phyloP scores from a whole-genome alignment of 2,797 vertebrate genomes.

The Anolis apletophallus region DNA sequence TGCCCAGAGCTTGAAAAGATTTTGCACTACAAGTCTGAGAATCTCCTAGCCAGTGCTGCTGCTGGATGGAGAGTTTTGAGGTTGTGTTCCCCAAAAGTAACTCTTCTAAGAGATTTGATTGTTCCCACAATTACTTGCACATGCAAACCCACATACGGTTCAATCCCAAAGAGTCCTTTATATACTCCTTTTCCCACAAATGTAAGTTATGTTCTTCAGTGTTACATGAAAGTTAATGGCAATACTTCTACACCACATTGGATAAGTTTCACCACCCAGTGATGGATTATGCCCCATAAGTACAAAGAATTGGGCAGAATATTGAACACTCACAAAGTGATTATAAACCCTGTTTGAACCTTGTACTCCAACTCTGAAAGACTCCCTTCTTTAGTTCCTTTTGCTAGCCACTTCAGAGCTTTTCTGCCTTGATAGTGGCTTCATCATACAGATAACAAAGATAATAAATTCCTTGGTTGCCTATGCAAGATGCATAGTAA shows the following conservation, averaged over 20 bases:
- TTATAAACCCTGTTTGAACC: background rate
- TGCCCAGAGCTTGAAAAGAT: background rate
- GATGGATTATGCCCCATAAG: background rate
- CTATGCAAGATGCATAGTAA: background rate
- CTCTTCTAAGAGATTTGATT: no score
- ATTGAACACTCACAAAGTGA: background rate
- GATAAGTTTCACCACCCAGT: background rate
- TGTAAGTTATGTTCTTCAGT: background rate
- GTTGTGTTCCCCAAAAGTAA: no score
- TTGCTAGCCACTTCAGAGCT: background rate
- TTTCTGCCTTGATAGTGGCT: no score
- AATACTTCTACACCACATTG: background rate
- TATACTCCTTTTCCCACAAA: background rate
- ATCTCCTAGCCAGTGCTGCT: no score
- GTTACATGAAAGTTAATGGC: background rate
- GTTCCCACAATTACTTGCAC: background rate
- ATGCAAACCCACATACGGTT: background rate
- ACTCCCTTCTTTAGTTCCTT: background rate
- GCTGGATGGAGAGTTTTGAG: no score
- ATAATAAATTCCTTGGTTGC: background rate
- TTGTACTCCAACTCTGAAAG: background rate
- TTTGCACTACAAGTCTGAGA: no score
- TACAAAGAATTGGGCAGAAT: background rate
- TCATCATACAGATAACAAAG: background rate
- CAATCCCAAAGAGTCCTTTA: background rate